Evolutionary conservation across 2,797 vertebrate genomes (phyloP), one percentile per base, ranked within the genome.

Genomic region (Tenualosa thibaudeaui): DNA sequence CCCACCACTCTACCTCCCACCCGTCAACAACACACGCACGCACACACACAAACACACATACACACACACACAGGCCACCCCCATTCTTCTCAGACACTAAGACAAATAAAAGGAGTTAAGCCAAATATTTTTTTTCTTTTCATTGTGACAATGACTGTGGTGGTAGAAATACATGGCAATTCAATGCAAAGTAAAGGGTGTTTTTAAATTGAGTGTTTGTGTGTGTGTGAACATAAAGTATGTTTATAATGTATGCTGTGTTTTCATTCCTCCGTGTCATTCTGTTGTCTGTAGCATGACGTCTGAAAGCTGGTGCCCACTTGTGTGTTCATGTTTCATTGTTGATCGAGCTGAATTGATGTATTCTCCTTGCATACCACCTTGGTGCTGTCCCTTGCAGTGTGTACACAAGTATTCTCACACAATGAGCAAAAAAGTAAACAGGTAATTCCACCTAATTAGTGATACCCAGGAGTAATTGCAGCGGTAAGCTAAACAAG

Each of bases 391-490:
- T 81, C 75, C 60, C 84, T 86, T 85, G 81, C 75, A 62, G 43
- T 81, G 84, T 26, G 50, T 85, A 84, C 83, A 81, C 86, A 85
- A 87, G 86, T 81, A 81, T 81, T 19, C 86, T 86, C 85, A 53
- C 71, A 84, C 62, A 87, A 40, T 54, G 84, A 91, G 88, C 91
- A 89, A 82, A 84, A 89, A 86, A 82, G 85, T 84, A 91, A 90
- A 90, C 81, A 78, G 86, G 88, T 88, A 91, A 92, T 92, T 88
- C 89, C 89, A 43, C 82, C 54, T 56, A 91, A 87, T 92, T 91
- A 91, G 84, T 86, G 89, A 93, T 90, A 86, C 85, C 60, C 75
- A 50, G 51, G 62, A 86, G 85, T 90, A 90, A 92, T 85, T 85
- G 87, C 90, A 87, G 87, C 89, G 1, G 85, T 81, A 89, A 92